Percentiles rank a stretch among this genome's conserved stretches.
phyloP scores from a whole-genome alignment of 2,113 vertebrate species.

The Petroica traversi region DNA sequence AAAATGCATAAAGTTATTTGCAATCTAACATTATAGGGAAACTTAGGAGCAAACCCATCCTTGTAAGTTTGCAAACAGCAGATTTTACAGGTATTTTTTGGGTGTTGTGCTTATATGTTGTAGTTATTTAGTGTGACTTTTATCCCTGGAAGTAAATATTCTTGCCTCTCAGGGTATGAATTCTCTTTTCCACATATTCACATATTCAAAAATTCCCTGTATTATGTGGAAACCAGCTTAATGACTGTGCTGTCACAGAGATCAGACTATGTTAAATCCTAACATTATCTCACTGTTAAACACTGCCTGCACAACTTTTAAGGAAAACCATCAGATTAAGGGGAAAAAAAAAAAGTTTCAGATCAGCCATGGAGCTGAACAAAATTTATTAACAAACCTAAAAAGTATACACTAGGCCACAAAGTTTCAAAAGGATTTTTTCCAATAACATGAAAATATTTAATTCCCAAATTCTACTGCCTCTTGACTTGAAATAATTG shows the following conservation, averaged over 20 bases:
- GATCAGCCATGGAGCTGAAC: neutral
- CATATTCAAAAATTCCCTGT: neutral
- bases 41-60: neutral
- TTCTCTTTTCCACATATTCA: neutral
- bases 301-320: neutral
- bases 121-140: neutral
- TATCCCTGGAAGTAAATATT: neutral
- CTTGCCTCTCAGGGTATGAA: neutral
- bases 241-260: neutral
- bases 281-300: neutral
- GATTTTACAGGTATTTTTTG: neutral
- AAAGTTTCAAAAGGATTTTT: neutral
- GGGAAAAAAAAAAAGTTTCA: neutral
- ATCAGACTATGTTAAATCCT: neutral
- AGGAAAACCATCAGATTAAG: neutral
- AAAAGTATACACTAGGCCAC: neutral
- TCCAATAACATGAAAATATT: neutral
- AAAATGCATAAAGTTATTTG: neutral
- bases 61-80: neutral
- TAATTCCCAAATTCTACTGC: neutral
- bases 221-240: neutral
- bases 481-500: neutral
- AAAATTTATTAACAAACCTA: neutral
- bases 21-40: neutral
- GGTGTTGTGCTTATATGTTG: rapidly evolving